Evolutionary conservation across 2,113 vertebrate species (phyloP), one percentile per base, ranked within the genome.

Genomic region (Girardinichthys multiradiatus): DNA sequence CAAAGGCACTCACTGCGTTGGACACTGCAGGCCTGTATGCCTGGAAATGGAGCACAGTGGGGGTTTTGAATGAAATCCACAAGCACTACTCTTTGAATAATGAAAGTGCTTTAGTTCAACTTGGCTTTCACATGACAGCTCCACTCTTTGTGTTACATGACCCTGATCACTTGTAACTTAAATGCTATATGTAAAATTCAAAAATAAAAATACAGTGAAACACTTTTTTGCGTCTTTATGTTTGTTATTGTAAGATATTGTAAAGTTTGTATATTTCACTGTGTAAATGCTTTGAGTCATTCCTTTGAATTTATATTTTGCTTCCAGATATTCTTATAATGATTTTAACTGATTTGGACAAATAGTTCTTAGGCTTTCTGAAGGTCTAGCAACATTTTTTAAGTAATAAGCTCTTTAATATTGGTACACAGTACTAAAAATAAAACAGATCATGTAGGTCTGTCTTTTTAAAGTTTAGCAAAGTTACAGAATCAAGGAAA

Each of bases 41-140:
- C 64, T 54, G 45, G 66, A 83, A 86, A 77, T 57, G 68, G 76
- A 79, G 80, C 84, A 8, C 80, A 59, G 83, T 72, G 80, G 81
- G 87, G 83, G 30, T n/a, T 74, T 61, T 72, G 82, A 85, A 77
- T 31, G 64, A 71, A 68, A 73, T 87, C 79, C 77, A 80, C 74
- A 37, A 80, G 65, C 75, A 80, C 57, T 63, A 71, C 72, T 82
- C 76, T 81, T 24, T 86, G 68, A 86, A 85, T 84, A 85, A 86
- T 86, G 80, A 77, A 89, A 68, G 42, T 48, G 12, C 65, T 84
- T 61, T 15, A 39, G 68, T 60, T 84, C 51, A 68, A 62, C 80
- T 80, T 37, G 76, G 59, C 39, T 65, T 28, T 64, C 28, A 77
- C 54, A 74, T 72, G 57, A 77, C 67, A 68, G 61, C 75, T 42